These are phyloP conservation scores for Metacarcinus magister DNA, from an alignment of 2,888 invertebrate species.

Conservation along the genomic window DNA sequence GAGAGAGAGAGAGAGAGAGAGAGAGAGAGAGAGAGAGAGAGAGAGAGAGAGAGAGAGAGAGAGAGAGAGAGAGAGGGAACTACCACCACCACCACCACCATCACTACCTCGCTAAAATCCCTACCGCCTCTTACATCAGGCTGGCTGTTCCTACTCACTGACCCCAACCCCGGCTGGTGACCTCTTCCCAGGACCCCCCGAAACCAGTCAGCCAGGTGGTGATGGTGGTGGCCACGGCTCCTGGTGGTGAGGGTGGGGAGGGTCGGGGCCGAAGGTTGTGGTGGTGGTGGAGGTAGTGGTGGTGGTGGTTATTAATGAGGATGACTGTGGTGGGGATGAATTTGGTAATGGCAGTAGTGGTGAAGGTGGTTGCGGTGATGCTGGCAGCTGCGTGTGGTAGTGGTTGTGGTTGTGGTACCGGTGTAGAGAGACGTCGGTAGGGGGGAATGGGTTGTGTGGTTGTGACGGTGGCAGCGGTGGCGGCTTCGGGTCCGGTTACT, in stretches of 20 bases:
- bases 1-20: conserved; percentile 47
- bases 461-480: background rate
- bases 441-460: background rate
- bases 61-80: background rate
- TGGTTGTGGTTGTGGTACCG: background rate
- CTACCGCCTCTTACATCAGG: conserved; percentile 46
- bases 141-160: conserved; percentile 34
- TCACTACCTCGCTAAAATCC: conserved; percentile 1
- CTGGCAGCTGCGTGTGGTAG: background rate
- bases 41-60: conserved; percentile 59
- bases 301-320: background rate
- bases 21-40: conserved; percentile 60
- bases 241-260: background rate
- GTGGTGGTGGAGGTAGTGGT: background rate
- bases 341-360: background rate
- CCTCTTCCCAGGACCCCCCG: conserved; percentile 43
- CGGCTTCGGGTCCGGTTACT: background rate
- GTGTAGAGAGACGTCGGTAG: background rate
- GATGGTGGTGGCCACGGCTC: background rate
- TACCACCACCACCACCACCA: background rate
- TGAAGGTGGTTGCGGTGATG: background rate
- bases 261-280: background rate
- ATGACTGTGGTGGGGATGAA: background rate
- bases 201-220: conserved; percentile 20
- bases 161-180: conserved; percentile 9